phyloP scores from a whole-genome alignment of 2,113 vertebrate species.

The Hucho hucho region DNA sequence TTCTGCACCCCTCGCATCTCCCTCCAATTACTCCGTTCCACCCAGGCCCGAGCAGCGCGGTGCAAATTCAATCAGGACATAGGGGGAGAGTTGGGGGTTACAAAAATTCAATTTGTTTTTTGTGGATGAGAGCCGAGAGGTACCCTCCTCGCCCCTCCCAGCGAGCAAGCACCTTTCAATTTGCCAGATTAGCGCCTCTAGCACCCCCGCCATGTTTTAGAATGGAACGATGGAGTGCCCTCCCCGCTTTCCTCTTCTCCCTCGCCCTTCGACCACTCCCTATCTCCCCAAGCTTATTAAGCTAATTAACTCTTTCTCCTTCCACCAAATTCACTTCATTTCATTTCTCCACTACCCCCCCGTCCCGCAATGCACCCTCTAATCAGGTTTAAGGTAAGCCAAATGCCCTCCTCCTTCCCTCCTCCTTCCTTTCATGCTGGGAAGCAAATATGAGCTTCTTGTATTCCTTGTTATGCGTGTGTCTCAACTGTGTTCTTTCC shows the following conservation, averaged over 20 bases:
- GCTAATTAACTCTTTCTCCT: constrained; percentile 66
- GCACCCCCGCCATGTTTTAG: constrained; percentile 57
- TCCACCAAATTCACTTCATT: constrained; percentile 52
- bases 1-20: background rate
- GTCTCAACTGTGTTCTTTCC: constrained; percentile 31
- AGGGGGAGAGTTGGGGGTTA: constrained; percentile 41
- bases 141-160: constrained; percentile 44
- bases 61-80: constrained; percentile 63
- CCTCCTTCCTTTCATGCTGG: background rate
- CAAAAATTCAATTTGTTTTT: constrained; percentile 60
- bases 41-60: constrained; percentile 7
- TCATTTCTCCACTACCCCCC: constrained; percentile 42
- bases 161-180: constrained; percentile 66
- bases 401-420: background rate
- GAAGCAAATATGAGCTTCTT: constrained; percentile 34
- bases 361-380: constrained; percentile 36
- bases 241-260: constrained; percentile 24
- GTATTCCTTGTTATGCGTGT: constrained; percentile 36
- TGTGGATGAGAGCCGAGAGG: constrained; percentile 56
- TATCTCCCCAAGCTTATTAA: constrained; percentile 68
- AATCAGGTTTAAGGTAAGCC: constrained; percentile 63
- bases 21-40: constrained; percentile 34
- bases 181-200: constrained; percentile 70
- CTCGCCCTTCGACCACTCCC: constrained; percentile 46
- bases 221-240: constrained; percentile 38